Evolutionary conservation across 2,113 vertebrate genomes (phyloP), one percentile per base, ranked within the genome.

Genomic region (Cavia aperea): DNA sequence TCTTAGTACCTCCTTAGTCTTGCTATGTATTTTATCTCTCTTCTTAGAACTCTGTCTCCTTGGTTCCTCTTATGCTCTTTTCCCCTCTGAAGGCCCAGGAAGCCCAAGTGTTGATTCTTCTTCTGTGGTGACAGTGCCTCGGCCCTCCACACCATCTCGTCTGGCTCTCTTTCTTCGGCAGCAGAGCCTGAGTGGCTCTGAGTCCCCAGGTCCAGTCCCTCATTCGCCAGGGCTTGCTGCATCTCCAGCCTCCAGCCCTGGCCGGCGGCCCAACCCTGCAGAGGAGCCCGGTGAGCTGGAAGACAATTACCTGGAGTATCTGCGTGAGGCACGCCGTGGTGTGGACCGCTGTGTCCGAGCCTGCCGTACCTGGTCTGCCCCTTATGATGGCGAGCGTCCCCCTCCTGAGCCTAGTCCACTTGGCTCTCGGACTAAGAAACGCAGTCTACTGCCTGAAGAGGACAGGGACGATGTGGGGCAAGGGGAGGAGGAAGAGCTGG

Each of bases 321-420:
- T 99, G 92, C 98, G 97, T 88, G 99, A 99, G 0, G 98, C 98
- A 0, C 98, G 98, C 3, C 97, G 92, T 86, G 97, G 98, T 88
- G 98, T 99, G 0, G 98, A 99, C 96, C 96, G 97, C 91, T 99
- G 99, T 60, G 98, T 98, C 58, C 98, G 98, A 98, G 98, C 98
- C 60, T 99, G 99, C 94, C 98, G 98, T 0, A 97, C 98, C 94
- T 99, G 99, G 99, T 99, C 99, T 0, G 99, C 99, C 0, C 99
- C 99, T 4, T 99, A 99, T 0, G 99, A 99, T 7, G 99, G 99
- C 18, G 98, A 99, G 95, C 97, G 97, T 86, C 99, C 99, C 12
- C 97, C 98, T 39, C 98, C 98, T 0, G 96, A 95, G 93, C 95
- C 94, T 1, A 24, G 97, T 98, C 5, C 97, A 93, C 2, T 97